Conservation (phyloP, 92 coral and sea anemone genomes). For the Paragorgia papillata region DNA sequence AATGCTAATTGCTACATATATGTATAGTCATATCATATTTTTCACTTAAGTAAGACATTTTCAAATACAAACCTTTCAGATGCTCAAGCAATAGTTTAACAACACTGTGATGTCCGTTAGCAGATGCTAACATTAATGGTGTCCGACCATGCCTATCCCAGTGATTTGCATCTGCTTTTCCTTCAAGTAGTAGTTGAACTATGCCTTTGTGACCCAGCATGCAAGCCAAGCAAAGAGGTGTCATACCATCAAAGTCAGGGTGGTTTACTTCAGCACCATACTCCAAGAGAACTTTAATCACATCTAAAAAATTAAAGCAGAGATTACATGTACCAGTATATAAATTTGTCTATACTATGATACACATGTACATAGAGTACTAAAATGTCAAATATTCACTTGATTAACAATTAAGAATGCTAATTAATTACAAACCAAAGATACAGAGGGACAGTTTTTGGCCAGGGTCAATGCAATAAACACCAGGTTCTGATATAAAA, state of each 20-base stretch:
- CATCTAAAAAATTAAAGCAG: constrained; percentile 55
- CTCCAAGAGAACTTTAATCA: constrained; percentile 68
- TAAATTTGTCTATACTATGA: too few relatives aligned
- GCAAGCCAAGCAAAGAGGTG: constrained; percentile 90
- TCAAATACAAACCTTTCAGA: constrained; percentile 75
- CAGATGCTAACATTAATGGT: constrained; percentile 95
- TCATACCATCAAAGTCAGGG: constrained; percentile 96
- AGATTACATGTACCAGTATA: too few relatives aligned
- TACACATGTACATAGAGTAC: too few relatives aligned
- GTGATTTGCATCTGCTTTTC: constrained; percentile 86
- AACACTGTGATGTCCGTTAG: constrained; percentile 86
- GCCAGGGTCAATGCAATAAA: too few relatives aligned
- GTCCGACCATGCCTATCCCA: constrained; percentile 99
- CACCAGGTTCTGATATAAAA: too few relatives aligned
- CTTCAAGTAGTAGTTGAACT: constrained; percentile 72
- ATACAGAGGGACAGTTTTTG: too few relatives aligned
- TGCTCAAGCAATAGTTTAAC: constrained; percentile 70
- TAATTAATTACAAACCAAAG: too few relatives aligned
- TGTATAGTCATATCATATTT: too few relatives aligned
- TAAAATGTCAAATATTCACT: too few relatives aligned
- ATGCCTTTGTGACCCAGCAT: constrained; percentile 83
- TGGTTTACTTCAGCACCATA: constrained; percentile 80
- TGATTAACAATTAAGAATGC: too few relatives aligned
- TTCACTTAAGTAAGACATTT: too few relatives aligned
- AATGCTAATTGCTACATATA: too few relatives aligned